Percentiles rank a stretch among this genome's conserved stretches.
These are phyloP conservation scores for Antrozous pallidus DNA, from an alignment of 2,797 vertebrate species.

Conservation along the genomic window DNA sequence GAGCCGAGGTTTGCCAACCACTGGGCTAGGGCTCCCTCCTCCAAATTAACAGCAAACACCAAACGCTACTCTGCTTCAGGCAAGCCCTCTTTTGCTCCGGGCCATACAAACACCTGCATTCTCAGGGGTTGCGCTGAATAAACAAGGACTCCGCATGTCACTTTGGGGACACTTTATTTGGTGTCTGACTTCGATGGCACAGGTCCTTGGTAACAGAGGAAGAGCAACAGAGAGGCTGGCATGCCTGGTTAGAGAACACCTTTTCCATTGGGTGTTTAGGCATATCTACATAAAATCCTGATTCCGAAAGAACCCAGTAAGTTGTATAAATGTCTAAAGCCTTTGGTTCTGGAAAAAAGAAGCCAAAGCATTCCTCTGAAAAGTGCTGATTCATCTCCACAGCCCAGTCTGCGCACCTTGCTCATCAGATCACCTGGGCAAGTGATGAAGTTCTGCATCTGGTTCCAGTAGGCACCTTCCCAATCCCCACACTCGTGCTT, in stretches of 20 bases:
- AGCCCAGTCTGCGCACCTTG: background rate
- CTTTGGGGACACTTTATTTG: background rate
- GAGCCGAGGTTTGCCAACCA: too few species aligned
- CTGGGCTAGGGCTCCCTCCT: too few species aligned
- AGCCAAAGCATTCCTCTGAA: background rate
- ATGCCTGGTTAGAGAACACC: background rate
- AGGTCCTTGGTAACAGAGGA: background rate
- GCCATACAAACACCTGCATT: background rate
- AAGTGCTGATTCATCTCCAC: background rate
- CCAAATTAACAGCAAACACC: background rate
- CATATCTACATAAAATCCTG: background rate
- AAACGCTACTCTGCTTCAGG: background rate
- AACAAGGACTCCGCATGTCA: background rate
- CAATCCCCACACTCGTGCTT: background rate
- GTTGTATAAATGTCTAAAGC: background rate
- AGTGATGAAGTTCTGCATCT: background rate
- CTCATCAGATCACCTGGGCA: background rate
- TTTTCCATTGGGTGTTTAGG: background rate
- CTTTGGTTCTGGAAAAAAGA: conserved; percentile 38
- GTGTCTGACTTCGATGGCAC: background rate
- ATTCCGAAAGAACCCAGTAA: conserved; percentile 15
- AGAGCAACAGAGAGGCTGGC: background rate
- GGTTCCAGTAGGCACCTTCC: background rate
- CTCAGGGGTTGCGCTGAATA: background rate
- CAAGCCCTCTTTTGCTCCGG: background rate